These are phyloP conservation scores for Athalia rosae DNA, from an alignment of 2,888 invertebrate species.

Conservation along the genomic window DNA sequence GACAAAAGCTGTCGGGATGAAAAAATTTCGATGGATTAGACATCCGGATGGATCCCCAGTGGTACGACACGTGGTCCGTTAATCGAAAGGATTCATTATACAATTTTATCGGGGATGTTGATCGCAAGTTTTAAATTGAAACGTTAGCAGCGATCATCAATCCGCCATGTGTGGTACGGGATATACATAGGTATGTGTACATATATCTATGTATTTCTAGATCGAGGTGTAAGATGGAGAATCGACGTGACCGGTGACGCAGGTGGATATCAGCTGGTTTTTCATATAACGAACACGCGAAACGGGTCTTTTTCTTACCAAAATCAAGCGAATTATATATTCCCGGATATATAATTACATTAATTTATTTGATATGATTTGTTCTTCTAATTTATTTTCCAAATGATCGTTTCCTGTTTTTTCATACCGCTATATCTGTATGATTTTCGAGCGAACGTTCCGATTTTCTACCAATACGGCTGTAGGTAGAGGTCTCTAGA, in stretches of 20 bases:
- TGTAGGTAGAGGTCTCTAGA: background rate
- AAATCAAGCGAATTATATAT: background rate
- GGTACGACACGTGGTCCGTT: slow-evolving; percentile 17
- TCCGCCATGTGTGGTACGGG: too few species aligned
- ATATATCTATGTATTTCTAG: background rate
- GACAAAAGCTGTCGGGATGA: slow-evolving; percentile 29
- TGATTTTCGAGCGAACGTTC: background rate
- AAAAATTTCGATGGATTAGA: slow-evolving; percentile 26
- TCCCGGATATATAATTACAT: background rate
- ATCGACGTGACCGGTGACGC: background rate
- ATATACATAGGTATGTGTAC: background rate
- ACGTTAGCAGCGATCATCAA: background rate
- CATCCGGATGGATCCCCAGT: background rate
- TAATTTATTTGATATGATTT: background rate
- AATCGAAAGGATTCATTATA: slow-evolving; percentile 28
- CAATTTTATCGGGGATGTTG: background rate
- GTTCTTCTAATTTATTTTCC: background rate
- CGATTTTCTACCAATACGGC: background rate
- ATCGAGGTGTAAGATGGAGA: slow-evolving; percentile 5
- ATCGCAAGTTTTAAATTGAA: background rate
- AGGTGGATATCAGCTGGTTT: too few species aligned
- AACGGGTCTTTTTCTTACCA: background rate
- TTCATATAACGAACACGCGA: background rate
- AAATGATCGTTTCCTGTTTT: background rate
- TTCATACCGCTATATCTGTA: background rate